Evolutionary conservation across 2,888 invertebrate species (phyloP).

Genomic region (Oligia strigilis): DNA sequence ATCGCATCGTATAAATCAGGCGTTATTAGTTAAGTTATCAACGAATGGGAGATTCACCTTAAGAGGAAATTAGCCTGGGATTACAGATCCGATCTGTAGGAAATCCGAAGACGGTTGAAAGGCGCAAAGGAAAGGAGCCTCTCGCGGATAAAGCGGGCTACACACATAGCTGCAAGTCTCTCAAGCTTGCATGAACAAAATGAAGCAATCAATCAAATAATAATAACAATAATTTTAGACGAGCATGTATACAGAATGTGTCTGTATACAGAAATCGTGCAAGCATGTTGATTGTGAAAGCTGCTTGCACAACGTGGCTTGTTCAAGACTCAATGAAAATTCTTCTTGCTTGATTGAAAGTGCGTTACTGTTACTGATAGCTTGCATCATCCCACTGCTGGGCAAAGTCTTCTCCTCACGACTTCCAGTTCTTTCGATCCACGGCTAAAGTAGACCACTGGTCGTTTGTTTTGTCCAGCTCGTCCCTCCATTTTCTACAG

Average conservation of each 20-base stretch:
- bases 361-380: too few relatives aligned
- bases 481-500: too few relatives aligned
- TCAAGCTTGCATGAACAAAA: neutral
- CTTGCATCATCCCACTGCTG: too few relatives aligned
- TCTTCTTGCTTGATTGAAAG: neutral
- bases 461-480: too few relatives aligned
- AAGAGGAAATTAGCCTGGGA: conserved; percentile 69
- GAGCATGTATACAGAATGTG: neutral
- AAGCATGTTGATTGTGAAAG: neutral
- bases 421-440: too few relatives aligned
- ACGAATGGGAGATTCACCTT: conserved; percentile 57
- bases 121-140: conserved; percentile 21
- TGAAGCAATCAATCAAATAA: too few relatives aligned
- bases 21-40: conserved; percentile 54
- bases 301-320: neutral
- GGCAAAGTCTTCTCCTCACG: too few relatives aligned
- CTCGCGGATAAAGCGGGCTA: conserved; percentile 22
- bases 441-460: too few relatives aligned
- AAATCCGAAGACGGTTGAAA: conserved; percentile 56
- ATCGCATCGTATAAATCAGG: too few relatives aligned
- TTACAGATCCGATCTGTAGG: conserved; percentile 65
- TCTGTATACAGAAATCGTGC: neutral
- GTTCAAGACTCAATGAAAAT: neutral
- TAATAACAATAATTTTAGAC: neutral
- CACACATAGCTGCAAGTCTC: neutral